Conservation (phyloP, 2,888 invertebrate genomes). For the Tiphia femorata region DNA sequence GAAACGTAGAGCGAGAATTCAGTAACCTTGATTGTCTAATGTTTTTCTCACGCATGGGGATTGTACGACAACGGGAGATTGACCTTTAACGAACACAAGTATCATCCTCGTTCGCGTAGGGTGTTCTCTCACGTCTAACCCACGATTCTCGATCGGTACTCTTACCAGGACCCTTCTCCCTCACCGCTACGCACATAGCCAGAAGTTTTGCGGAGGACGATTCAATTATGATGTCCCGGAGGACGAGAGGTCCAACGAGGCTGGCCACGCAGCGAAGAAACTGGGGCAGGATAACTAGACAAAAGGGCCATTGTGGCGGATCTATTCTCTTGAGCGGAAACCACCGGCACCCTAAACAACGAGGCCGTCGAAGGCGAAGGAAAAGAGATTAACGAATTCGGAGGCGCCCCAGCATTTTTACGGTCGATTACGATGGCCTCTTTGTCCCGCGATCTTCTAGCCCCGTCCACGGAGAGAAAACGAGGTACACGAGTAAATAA, state of each 20-base stretch:
- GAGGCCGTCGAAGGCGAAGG: slow-evolving; percentile 33
- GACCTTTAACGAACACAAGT: too few species aligned
- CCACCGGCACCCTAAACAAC: slow-evolving; percentile 33
- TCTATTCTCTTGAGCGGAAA: slow-evolving; percentile 21
- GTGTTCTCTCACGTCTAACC: too few species aligned
- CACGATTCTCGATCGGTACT: too few species aligned
- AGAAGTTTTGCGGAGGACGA: too few species aligned
- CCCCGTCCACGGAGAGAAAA: slow-evolving; percentile 6
- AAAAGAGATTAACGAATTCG: slow-evolving; percentile 58
- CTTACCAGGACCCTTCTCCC: too few species aligned
- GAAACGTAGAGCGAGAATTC: too few species aligned
- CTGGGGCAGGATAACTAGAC: slow-evolving; percentile 36
- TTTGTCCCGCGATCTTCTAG: slow-evolving; percentile 35
- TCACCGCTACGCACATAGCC: too few species aligned
- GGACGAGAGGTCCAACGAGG: slow-evolving; percentile 11
- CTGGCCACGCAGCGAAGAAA: slow-evolving; percentile 28
- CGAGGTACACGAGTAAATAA: slow-evolving; percentile 44
- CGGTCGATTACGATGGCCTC: slow-evolving; percentile 50
- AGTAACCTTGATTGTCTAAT: too few species aligned
- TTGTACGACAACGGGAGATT: too few species aligned
- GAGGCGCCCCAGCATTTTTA: slow-evolving; percentile 53
- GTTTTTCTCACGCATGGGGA: too few species aligned
- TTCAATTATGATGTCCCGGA: slow-evolving; percentile 28
- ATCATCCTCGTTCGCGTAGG: too few species aligned
- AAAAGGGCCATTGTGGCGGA: slow-evolving; percentile 37